A percentile compares a stretch with the other conserved stretches of the same genome.
Evolutionary conservation across 2,113 vertebrate genomes (phyloP).

Genomic region (Clarias macrocephalus): DNA sequence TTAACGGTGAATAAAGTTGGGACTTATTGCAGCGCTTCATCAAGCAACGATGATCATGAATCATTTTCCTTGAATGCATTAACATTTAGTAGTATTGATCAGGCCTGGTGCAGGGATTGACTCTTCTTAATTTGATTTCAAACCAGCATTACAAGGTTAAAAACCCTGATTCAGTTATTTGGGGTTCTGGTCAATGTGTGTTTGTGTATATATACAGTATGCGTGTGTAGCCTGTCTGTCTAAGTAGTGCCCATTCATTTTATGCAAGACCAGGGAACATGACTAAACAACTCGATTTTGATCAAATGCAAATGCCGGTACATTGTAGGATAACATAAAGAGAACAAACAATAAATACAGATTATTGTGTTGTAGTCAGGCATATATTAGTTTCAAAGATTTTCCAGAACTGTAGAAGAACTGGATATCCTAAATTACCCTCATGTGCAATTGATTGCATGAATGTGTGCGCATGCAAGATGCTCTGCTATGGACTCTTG

Average conservation of each 20-base stretch:
- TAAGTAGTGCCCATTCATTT: not conserved
- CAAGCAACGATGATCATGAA: not conserved
- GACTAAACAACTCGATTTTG: slow-evolving; percentile 56
- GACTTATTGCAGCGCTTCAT: not conserved
- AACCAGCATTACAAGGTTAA: slow-evolving; percentile 9
- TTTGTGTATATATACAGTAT: too few species aligned
- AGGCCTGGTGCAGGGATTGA: not conserved
- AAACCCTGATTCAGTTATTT: slow-evolving; percentile 25
- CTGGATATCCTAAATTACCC: not conserved
- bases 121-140: slow-evolving; percentile 7
- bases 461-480: not conserved
- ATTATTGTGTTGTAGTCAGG: too few species aligned
- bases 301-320: slow-evolving; percentile 8
- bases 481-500: not conserved
- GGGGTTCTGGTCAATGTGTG: too few species aligned
- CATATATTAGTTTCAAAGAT: too few species aligned
- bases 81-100: slow-evolving; percentile 21
- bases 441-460: not conserved
- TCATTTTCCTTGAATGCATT: slow-evolving; percentile 8
- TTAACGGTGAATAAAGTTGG: slow-evolving; percentile 1
- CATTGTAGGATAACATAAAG: not conserved
- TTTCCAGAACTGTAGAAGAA: too few species aligned
- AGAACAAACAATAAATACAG: too few species aligned
- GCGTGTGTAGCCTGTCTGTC: not conserved
- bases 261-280: slow-evolving; percentile 36